Evolutionary conservation across 1,140 invertebrate genomes (phyloP), one percentile per base, ranked within the genome.

Genomic region (Cyphomyrmex costatus): DNA sequence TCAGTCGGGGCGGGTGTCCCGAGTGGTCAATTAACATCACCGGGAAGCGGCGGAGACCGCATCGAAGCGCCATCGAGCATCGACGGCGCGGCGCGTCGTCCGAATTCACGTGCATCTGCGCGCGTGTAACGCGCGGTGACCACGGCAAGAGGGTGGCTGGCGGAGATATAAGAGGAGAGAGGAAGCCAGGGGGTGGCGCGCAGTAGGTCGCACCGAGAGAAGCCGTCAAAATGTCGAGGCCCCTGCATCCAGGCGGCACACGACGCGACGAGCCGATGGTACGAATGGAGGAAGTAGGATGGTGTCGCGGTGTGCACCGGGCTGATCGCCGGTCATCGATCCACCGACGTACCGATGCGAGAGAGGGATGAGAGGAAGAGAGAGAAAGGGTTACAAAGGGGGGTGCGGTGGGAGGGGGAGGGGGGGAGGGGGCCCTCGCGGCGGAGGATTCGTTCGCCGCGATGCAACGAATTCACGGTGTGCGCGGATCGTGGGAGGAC

Each of bases 151-250:
- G 71, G 79, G 66, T 68, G 83, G 49, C 78, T 19, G 66, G 33
- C 30, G 85, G 51, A 33, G 71, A 14, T 8, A 27, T 82, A 70
- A 76, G 19, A 84, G 86, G 27, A 14, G 46, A 12, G 16, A 16
- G 21, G 27, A 6, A 27, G 10, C 12, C 10, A 10, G 74, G 86
- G 58, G 60, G 46, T 53, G 27, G 63, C 79, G 86, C 86, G 83
- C 87, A 80, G 88, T 60, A 80, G 53, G 73, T 86, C 82, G 86
- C 89, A 71, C 58, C 86, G 71, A 89, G 90, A 88, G 90, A 91
- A 91, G 88, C 88, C 87, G 86, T 90, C 86, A 91, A 88, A 91
- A 92, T 92, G 89, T 91, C 90, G 90, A 91, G 82, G 87, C 80
- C 74, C 77, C 42, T 88, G 87, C 88, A 73, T 87, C 71, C 73